Conservation (phyloP, 2,113 vertebrate genomes). For the Amblyornis subalaris region DNA sequence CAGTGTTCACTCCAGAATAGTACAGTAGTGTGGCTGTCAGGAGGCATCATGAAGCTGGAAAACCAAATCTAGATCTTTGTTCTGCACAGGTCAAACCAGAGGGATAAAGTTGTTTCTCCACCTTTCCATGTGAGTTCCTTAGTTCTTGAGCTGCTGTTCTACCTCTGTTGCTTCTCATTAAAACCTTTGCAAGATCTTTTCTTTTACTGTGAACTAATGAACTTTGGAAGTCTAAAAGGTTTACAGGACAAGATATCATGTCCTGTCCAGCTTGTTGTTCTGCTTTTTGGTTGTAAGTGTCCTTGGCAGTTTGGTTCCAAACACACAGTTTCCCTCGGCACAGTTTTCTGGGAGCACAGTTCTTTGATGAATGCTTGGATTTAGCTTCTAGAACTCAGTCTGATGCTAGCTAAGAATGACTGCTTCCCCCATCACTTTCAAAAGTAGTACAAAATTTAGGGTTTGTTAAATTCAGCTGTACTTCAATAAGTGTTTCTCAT, state of each 20-base stretch:
- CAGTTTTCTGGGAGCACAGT: neutral
- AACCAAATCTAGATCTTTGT: neutral
- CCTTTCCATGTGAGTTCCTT: neutral
- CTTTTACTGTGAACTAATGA: neutral
- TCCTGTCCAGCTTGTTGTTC: neutral
- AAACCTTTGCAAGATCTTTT: neutral
- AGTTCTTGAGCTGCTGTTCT: neutral
- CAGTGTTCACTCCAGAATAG: neutral
- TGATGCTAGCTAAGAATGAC: neutral
- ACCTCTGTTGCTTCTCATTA: neutral
- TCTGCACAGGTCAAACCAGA: neutral
- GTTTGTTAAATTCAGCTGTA: neutral
- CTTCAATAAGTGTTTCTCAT: neutral
- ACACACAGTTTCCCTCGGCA: rapidly evolving
- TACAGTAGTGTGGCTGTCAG: neutral
- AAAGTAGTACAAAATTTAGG: neutral
- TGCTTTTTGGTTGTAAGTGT: neutral
- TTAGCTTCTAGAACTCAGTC: neutral
- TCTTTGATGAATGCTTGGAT: neutral
- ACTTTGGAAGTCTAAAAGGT: neutral
- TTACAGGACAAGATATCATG: neutral
- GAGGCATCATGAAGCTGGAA: neutral
- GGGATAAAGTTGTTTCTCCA: neutral
- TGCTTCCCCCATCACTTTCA: neutral
- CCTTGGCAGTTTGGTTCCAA: neutral